These are phyloP conservation scores for Trichechus manatus DNA, from an alignment of 2,113 vertebrate genomes.

Conservation along the genomic window DNA sequence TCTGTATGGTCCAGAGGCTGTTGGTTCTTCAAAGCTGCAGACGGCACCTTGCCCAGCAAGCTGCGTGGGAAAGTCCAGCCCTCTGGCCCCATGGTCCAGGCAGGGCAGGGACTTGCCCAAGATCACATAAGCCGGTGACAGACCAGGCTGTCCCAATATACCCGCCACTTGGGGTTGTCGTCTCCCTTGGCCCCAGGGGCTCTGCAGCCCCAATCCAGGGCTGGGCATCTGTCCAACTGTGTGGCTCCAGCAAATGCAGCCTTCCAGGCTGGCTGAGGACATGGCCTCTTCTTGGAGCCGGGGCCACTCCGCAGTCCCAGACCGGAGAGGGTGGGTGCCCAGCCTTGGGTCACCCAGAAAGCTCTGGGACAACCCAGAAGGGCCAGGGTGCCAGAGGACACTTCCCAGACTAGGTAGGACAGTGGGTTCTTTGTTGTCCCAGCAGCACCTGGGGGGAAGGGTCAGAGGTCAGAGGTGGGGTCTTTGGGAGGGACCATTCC, in stretches of 20 bases:
- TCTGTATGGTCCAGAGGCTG: background rate
- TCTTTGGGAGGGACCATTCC: background rate
- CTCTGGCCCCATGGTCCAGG: background rate
- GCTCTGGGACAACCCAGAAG: background rate
- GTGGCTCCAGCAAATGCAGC: constrained; percentile 32
- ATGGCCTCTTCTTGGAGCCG: constrained; percentile 45
- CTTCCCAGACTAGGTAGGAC: background rate
- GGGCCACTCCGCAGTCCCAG: constrained; percentile 47
- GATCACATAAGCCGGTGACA: background rate
- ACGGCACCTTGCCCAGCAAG: background rate
- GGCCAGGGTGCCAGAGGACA: background rate
- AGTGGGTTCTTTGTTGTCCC: constrained; percentile 52
- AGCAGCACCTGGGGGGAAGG: constrained; percentile 57
- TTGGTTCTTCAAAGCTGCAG: constrained; percentile 11
- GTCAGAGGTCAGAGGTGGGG: background rate
- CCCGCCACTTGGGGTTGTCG: background rate
- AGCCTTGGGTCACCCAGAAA: constrained; percentile 24
- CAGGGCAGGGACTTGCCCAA: constrained; percentile 37
- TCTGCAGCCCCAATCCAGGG: background rate
- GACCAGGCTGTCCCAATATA: background rate
- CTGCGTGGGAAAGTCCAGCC: background rate
- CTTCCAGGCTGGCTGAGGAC: constrained; percentile 25
- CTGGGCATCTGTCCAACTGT: background rate
- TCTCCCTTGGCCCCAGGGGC: constrained; percentile 38
- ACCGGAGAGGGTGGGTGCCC: constrained; percentile 35